Percentiles rank a stretch among this genome's conserved stretches.
These are phyloP conservation scores for Neogobius melanostomus DNA, from an alignment of 2,113 vertebrate genomes.

Conservation along the genomic window DNA sequence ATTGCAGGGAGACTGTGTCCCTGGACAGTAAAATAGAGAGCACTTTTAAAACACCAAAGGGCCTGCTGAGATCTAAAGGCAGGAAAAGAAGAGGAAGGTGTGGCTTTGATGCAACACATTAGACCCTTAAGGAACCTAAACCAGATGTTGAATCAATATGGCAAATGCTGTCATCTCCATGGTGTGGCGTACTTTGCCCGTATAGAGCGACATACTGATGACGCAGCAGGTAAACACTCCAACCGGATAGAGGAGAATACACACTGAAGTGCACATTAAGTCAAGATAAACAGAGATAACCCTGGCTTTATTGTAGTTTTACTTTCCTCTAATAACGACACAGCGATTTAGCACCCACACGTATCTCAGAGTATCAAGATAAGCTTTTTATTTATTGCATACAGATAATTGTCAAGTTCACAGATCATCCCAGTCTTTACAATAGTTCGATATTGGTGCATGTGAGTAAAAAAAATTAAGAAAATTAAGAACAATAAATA, in stretches of 20 bases:
- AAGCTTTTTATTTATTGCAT: neutral
- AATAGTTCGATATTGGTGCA: neutral
- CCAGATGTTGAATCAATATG: constrained; percentile 46
- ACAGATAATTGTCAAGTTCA: too few species aligned
- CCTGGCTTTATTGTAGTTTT: constrained; percentile 13
- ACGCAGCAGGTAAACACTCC: constrained; percentile 30
- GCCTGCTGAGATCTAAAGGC: neutral
- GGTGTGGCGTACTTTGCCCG: constrained; percentile 46
- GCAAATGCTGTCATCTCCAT: neutral
- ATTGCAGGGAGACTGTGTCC: constrained; percentile 24
- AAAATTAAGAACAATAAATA: too few species aligned
- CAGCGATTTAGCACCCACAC: constrained; percentile 11
- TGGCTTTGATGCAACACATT: constrained; percentile 36
- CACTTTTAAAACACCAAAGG: constrained; percentile 33
- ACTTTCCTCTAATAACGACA: neutral
- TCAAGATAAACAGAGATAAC: constrained; percentile 26
- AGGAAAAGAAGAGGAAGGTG: constrained; percentile 26
- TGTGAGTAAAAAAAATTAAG: neutral
- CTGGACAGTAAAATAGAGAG: constrained; percentile 6
- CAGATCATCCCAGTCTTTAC: too few species aligned
- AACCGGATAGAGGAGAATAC: constrained; percentile 13
- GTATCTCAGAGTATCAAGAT: constrained; percentile 14
- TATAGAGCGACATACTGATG: constrained; percentile 37
- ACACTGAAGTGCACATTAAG: constrained; percentile 1
- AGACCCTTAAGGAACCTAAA: constrained; percentile 21